phyloP scores from a whole-genome alignment of 2,888 invertebrate species.

The Metacarcinus magister region DNA sequence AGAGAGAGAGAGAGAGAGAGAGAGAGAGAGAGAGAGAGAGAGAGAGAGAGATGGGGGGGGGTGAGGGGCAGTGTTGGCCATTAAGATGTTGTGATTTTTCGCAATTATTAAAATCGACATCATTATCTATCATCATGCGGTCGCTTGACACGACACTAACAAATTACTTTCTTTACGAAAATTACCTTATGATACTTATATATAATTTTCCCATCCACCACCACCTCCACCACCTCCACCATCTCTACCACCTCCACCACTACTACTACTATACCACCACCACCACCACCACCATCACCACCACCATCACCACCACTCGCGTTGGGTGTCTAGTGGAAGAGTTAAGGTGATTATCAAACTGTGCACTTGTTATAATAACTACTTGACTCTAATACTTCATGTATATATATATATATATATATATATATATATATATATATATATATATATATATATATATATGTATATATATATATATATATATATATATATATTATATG shows the following conservation, averaged over 20 bases:
- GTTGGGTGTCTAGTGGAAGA: neutral
- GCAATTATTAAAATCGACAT: conserved; percentile 48
- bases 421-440: neutral
- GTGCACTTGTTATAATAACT: neutral
- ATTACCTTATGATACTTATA: conserved; percentile 53
- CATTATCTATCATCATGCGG: conserved; percentile 36
- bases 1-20: conserved; percentile 29
- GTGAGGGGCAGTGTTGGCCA: neutral
- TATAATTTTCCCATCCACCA: neutral
- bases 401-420: conserved; percentile 17
- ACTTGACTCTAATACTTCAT: conserved; percentile 7
- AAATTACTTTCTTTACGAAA: conserved; percentile 41
- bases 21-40: conserved; percentile 36
- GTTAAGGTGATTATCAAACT: neutral
- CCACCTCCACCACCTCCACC: neutral
- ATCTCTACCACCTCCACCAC: neutral
- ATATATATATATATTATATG: neutral
- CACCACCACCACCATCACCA: no score
- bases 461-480: neutral
- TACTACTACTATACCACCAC: neutral
- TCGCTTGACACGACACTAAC: conserved; percentile 44
- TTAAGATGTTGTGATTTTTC: conserved; percentile 41
- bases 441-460: neutral
- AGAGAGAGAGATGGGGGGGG: neutral
- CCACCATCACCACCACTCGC: neutral